phyloP scores from a whole-genome alignment of 37 sponge, comb jelly and placozoan genomes.

The Bolinopsis microptera region DNA sequence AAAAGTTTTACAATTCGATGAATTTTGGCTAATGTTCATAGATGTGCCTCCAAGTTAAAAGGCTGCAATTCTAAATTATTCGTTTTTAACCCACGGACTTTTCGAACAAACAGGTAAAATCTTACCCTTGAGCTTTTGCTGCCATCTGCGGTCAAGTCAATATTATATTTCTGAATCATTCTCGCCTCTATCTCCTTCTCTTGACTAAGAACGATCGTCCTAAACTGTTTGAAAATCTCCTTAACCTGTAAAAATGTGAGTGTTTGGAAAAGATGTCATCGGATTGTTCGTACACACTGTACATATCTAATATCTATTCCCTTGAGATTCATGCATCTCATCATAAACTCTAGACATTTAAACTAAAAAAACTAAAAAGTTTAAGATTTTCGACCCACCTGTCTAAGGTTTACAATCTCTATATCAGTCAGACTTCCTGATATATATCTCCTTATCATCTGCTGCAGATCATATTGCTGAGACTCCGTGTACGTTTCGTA shows the following conservation, averaged over 20 bases:
- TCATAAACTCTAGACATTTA: no score
- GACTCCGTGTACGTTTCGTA: conserved; percentile 87
- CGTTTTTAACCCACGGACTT: no score
- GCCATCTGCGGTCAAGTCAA: conserved; percentile 30
- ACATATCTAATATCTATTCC: no score
- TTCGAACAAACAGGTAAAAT: background rate
- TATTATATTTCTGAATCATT: conserved; percentile 46
- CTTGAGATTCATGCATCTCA: no score
- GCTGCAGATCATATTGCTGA: conserved; percentile 75
- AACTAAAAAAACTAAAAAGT: no score
- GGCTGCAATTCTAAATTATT: no score
- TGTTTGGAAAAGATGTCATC: no score
- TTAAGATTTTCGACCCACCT: no score
- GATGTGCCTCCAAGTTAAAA: no score
- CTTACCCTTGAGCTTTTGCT: conserved; percentile 60
- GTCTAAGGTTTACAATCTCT: conserved; percentile 50
- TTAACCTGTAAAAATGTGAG: conserved; percentile 14
- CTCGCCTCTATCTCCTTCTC: conserved; percentile 38
- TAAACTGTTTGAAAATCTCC: conserved; percentile 65
- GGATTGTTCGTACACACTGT: no score
- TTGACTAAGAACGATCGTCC: background rate
- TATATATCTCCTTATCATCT: conserved; percentile 71
- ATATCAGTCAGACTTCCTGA: conserved; percentile 78
- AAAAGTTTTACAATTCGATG: no score
- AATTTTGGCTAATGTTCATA: no score